Conservation (phyloP, 2,797 vertebrate species). For the Chrysocyon brachyurus region DNA sequence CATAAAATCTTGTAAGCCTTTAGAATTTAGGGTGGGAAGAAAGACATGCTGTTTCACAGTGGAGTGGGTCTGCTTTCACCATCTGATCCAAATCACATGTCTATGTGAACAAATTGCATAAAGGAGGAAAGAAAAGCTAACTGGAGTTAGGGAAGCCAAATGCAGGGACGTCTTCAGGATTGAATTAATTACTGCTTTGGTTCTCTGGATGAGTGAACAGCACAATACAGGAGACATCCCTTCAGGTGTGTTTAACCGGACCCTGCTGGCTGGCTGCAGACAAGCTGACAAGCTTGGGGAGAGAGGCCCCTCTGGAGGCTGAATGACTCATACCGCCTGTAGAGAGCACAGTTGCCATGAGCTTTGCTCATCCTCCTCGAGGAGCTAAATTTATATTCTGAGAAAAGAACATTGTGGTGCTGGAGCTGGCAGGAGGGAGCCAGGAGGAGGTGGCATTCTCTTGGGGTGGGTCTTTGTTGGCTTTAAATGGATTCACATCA, state of each 20-base stretch:
- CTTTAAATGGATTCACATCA: not conserved
- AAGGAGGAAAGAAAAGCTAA: not conserved
- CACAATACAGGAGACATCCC: not conserved
- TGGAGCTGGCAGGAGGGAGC: not conserved
- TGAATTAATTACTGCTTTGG: not conserved
- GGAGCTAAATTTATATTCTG: slow-evolving; percentile 63
- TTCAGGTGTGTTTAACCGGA: not conserved
- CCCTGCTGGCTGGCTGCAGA: not conserved
- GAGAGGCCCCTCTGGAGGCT: not conserved
- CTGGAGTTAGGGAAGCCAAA: not conserved
- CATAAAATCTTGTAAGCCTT: slow-evolving; percentile 13
- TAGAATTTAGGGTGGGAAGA: not conserved
- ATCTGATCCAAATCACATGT: not conserved
- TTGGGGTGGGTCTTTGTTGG: not conserved
- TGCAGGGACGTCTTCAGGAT: not conserved
- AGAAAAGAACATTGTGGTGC: slow-evolving; percentile 41
- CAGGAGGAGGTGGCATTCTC: not conserved
- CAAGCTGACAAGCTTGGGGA: not conserved
- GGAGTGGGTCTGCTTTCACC: not conserved
- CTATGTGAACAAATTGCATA: not conserved
- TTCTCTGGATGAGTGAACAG: not conserved
- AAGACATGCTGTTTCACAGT: not conserved
- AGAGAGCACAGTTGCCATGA: not conserved
- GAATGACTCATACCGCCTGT: slow-evolving; percentile 48
- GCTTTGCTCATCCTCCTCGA: not conserved